Evolutionary conservation across 2,113 vertebrate genomes (phyloP), one percentile per base, ranked within the genome.

Genomic region (Otis tarda): DNA sequence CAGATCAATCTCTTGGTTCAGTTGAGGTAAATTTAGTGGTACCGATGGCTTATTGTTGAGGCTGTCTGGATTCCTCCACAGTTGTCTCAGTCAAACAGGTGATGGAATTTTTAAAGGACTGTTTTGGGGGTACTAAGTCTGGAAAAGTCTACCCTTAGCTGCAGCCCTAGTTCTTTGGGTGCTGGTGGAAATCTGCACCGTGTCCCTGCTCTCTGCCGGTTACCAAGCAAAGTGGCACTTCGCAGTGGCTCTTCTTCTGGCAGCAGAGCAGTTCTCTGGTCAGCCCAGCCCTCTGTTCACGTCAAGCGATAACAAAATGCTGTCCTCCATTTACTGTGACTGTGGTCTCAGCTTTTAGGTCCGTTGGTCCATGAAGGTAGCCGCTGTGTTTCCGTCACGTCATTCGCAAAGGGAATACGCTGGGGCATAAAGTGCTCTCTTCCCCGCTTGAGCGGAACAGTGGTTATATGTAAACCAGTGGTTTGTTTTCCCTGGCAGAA

Each of bases 171-270:
- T 88, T 82, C 39, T 61, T 73, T 2, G 7, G 10, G 10, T 43
- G 41, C 22, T 45, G 24, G 9, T 53, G 39, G n/a, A 76, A 87
- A 27, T 43, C 43, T 49, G 12, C 0, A 0, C 21, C 52, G 0
- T 45, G 19, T 84, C 49, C 37, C 50, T 77, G 24, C 23, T 61
- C 16, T 64, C 27, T 86, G 39, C 30, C 20, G 24, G 13, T 53
- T 77, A 17, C 11, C 1, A 3, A 43, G 7, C 3, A 9, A 43
- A 70, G 25, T 20, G 45, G 17, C 12, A 18, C 83, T 87, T 94
- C 0, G 0, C 41, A 19, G 59, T n/a, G 39, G 7, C 30, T 86
- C 8, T 35, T 73, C n/a, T 90, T 74, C 55, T 92, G 59, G 28
- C 20, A 28, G 25, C 71, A 61, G 39, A 85, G 27, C 10, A 25